phyloP scores from a whole-genome alignment of 2,113 vertebrate genomes.

The Ammodytes marinus region DNA sequence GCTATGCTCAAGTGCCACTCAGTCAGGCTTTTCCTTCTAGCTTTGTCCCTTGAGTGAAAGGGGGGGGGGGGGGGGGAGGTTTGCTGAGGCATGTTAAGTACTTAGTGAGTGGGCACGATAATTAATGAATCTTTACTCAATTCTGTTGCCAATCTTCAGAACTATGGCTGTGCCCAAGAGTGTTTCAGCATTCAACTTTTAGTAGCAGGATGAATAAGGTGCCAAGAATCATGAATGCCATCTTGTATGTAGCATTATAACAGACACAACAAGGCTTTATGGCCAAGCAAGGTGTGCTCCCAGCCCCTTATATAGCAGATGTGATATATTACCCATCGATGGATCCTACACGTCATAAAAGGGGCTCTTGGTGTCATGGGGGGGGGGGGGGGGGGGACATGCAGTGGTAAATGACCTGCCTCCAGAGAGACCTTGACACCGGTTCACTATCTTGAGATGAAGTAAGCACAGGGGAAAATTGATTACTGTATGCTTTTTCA shows the following conservation, averaged over 20 bases:
- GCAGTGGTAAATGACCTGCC: background rate
- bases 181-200: background rate
- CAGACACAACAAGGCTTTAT: background rate
- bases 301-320: background rate
- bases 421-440: no score
- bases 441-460: no score
- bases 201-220: background rate
- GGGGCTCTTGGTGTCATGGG: background rate
- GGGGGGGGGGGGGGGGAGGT: background rate
- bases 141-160: background rate
- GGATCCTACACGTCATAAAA: background rate
- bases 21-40: constrained; percentile 1
- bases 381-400: background rate
- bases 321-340: background rate
- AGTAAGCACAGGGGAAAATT: no score
- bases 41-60: background rate
- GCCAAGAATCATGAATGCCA: background rate
- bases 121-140: background rate
- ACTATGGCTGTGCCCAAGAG: background rate
- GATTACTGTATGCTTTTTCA: no score
- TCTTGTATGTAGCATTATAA: background rate
- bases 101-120: background rate
- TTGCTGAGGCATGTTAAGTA: background rate
- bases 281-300: background rate
- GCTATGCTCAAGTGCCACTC: background rate